Evolutionary conservation across 2,888 invertebrate species (phyloP), one percentile per base, ranked within the genome.

Genomic region (Torymus aiolomorphi): DNA sequence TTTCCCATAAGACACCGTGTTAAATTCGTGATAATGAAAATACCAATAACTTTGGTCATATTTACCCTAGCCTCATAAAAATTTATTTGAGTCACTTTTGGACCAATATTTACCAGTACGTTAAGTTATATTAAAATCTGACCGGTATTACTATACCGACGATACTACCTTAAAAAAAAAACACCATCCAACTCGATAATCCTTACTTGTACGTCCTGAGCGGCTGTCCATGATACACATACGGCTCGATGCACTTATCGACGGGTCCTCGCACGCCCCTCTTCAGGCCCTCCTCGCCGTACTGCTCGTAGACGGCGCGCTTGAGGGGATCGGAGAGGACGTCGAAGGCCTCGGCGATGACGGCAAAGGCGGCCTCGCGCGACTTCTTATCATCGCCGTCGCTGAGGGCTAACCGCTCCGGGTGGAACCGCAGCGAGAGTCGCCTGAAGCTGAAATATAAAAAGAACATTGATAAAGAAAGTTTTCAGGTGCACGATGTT

Each of bases 201-300:
- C 10, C n/a, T 4, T 49, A 92, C 93, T 93, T 93, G 88, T 94
- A 96, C 0, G 96, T 96, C 83, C 92, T 91, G 85, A 94, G 89
- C 0, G 95, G 94, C 86, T 97, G 94, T 0, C 96, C 96, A 87
- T 97, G 96, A 91, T 95, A 97, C 62, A 93, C 91, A 88, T 95
- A 96, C 0, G 96, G 94, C 76, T 94, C 93, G 83, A 95, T 93
- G 88, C 93, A 95, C 3, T 31, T 31, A 80, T 92, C 92, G 72
- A 91, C 88, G 0, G 94, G 94, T 2, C 94, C 93, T 4, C 95
- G 94, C 0, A 97, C 93, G 0, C 97, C 97, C 85, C 92, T 93
- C 88, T 96, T 96, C 63, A 97, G 91, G 0, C 97, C 97, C 86
- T 95, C 95, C 90, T 97, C 97, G 0, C 97, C 97, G 90, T 95